phyloP scores from a whole-genome alignment of 2,797 vertebrate genomes.

The Peromyscus aztecus region DNA sequence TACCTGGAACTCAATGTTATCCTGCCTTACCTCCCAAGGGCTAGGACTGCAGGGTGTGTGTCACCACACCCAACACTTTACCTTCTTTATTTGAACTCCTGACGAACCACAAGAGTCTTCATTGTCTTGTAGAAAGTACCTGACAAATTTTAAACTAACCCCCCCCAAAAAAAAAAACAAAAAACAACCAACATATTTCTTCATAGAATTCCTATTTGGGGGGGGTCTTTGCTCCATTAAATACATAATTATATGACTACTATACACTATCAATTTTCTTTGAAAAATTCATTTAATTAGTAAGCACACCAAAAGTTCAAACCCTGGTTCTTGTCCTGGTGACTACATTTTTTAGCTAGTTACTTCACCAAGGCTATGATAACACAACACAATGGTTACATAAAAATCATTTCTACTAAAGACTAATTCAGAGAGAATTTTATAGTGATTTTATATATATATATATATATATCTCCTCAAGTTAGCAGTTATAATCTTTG shows the following conservation, averaged over 20 bases:
- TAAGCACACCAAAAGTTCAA: neutral
- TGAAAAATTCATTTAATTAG: neutral
- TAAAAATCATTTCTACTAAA: neutral
- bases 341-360: neutral
- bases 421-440: slow-evolving; percentile 39
- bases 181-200: neutral
- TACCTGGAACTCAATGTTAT: neutral
- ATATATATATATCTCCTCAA: neutral
- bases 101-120: neutral
- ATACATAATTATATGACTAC: neutral
- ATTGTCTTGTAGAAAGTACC: neutral
- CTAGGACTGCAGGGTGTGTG: neutral
- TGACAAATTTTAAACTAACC: slow-evolving; percentile 2
- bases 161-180: neutral
- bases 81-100: neutral
- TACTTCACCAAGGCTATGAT: neutral
- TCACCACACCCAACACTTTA: neutral
- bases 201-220: neutral
- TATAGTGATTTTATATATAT: neutral
- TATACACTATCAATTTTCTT: neutral
- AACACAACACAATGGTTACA: slow-evolving; percentile 9
- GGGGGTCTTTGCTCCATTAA: slow-evolving; percentile 4
- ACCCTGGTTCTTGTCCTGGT: neutral
- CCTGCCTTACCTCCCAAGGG: neutral
- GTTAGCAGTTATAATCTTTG: neutral